These are phyloP conservation scores for Leptinotarsa haldemani DNA, from an alignment of 2,888 invertebrate genomes.

Conservation along the genomic window DNA sequence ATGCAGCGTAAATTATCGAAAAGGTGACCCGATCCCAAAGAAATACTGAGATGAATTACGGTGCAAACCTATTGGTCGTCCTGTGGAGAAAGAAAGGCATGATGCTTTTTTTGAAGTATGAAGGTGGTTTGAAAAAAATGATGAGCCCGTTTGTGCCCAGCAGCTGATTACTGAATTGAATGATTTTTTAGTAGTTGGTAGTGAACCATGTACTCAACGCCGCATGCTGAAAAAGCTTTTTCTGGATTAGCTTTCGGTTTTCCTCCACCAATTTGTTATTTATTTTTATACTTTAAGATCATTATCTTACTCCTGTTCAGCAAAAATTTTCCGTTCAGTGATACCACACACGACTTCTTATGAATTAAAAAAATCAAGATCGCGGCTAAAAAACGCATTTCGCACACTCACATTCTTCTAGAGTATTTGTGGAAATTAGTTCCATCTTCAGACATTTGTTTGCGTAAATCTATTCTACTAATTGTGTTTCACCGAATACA, in stretches of 20 bases:
- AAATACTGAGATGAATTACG: neutral
- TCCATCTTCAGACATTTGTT: neutral
- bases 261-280: neutral
- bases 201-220: neutral
- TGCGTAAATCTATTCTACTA: too few relatives aligned
- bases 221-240: neutral
- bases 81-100: neutral
- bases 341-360: neutral
- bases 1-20: slow-evolving; percentile 4
- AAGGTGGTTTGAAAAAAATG: neutral
- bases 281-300: neutral
- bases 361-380: neutral
- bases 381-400: neutral
- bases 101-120: neutral
- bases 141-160: neutral
- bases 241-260: neutral
- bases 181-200: neutral
- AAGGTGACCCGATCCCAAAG: neutral
- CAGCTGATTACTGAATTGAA: neutral
- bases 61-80: neutral
- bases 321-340: neutral
- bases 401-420: neutral
- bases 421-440: neutral
- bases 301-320: neutral
- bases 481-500: too few relatives aligned